Percentiles rank a stretch among this genome's conserved stretches.
These are phyloP conservation scores for Archips xylosteana DNA, from an alignment of 2,888 invertebrate genomes.

Conservation along the genomic window DNA sequence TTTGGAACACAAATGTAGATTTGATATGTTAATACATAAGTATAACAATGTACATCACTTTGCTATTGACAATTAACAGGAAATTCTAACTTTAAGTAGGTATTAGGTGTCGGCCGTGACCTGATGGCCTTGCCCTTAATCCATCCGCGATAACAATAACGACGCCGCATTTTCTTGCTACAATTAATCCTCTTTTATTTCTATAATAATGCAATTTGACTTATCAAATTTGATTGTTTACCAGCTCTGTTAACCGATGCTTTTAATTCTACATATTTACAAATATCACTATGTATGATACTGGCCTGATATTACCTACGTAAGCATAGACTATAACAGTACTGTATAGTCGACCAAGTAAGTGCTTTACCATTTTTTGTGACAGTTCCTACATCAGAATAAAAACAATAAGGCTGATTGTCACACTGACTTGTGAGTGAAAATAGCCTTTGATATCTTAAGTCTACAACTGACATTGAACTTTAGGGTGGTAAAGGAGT, in stretches of 20 bases:
- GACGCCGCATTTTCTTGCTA: slow-evolving; percentile 37
- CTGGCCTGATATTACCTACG: too few species aligned
- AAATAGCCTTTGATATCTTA: too few species aligned
- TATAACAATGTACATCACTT: slow-evolving; percentile 2
- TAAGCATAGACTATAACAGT: too few species aligned
- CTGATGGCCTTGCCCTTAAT: slow-evolving; percentile 70
- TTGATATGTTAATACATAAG: slow-evolving; percentile 10
- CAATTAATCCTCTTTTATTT: slow-evolving; percentile 13
- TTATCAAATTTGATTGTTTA: neutral
- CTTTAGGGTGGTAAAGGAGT: too few species aligned
- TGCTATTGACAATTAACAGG: slow-evolving; percentile 58
- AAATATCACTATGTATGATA: neutral
- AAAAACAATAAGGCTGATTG: too few species aligned
- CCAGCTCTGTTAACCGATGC: neutral
- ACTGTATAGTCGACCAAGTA: too few species aligned
- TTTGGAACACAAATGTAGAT: slow-evolving; percentile 17
- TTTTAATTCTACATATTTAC: neutral
- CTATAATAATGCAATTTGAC: neutral
- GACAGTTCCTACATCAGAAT: too few species aligned
- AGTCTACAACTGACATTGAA: too few species aligned
- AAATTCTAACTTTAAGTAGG: slow-evolving; percentile 54
- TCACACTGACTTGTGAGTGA: too few species aligned
- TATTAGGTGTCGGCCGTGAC: slow-evolving; percentile 63
- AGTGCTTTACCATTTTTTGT: too few species aligned
- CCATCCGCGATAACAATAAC: slow-evolving; percentile 55